These are phyloP conservation scores for Drosophila ogumai DNA, from an alignment of 1,140 invertebrate genomes.

Conservation along the genomic window DNA sequence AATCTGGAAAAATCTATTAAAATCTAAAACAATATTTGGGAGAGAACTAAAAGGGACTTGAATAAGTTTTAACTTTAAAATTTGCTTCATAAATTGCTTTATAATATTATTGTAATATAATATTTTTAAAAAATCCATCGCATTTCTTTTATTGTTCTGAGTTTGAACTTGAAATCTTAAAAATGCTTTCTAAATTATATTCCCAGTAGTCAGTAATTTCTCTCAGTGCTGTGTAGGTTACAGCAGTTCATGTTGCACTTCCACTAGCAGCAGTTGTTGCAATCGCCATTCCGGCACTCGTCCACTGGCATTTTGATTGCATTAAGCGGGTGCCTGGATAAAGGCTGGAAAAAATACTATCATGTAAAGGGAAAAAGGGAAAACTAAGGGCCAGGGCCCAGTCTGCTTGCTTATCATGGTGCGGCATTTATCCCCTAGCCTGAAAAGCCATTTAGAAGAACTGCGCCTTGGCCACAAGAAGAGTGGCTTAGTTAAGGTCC, in stretches of 20 bases:
- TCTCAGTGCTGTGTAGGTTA: constrained; percentile 2
- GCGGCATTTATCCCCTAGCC: constrained; percentile 9
- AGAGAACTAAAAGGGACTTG: background rate
- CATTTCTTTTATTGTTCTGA: no score
- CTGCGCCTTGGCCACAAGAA: background rate
- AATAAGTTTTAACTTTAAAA: no score
- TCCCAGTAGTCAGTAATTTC: background rate
- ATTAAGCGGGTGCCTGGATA: constrained; percentile 45
- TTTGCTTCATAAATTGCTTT: background rate
- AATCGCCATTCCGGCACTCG: constrained; percentile 44
- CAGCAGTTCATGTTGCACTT: constrained; percentile 14
- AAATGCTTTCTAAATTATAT: background rate
- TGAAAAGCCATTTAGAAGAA: constrained; percentile 19
- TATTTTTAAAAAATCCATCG: fast-evolving
- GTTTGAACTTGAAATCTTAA: background rate
- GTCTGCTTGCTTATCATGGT: constrained; percentile 20
- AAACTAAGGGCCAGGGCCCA: background rate
- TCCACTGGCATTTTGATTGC: constrained; percentile 56
- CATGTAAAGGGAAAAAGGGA: constrained; percentile 13
- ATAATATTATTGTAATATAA: no score
- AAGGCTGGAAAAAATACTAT: constrained; percentile 14
- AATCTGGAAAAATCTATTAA: background rate
- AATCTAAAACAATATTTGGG: no score
- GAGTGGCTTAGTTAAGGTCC: constrained; percentile 16
- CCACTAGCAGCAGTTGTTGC: constrained; percentile 3